Percentiles rank a stretch among this genome's conserved stretches.
Evolutionary conservation across 2,113 vertebrate genomes (phyloP).

Genomic region (Ploceus nigricollis): DNA sequence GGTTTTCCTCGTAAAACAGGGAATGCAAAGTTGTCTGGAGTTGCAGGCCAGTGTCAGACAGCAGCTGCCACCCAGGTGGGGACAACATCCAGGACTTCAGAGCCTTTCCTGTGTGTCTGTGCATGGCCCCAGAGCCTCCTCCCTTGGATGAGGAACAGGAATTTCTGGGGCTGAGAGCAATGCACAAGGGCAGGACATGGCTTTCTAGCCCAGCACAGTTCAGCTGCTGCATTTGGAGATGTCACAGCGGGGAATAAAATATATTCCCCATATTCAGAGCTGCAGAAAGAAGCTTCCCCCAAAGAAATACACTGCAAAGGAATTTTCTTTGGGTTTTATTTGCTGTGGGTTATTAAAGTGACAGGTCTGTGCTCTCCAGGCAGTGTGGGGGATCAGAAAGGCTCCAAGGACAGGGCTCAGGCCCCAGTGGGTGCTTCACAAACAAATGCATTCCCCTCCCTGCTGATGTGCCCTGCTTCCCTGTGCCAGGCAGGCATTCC

Average conservation of each 20-base stretch:
- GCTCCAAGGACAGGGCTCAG: constrained; percentile 13
- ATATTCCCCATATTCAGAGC: neutral
- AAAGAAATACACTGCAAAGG: neutral
- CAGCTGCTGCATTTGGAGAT: neutral
- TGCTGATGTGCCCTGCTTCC: neutral
- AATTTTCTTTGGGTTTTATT: constrained; percentile 5
- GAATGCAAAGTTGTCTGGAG: neutral
- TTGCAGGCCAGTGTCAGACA: neutral
- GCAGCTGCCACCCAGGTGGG: neutral
- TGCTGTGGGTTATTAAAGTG: constrained; percentile 16
- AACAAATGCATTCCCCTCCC: neutral
- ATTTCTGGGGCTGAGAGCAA: fast-evolving
- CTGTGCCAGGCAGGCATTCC: neutral
- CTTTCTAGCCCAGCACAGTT: neutral
- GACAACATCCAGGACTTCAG: fast-evolving
- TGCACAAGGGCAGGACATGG: neutral
- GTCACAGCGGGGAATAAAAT: neutral
- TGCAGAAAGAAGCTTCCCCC: neutral
- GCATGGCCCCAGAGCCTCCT: neutral
- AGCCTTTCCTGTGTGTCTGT: no score
- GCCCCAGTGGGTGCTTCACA: neutral
- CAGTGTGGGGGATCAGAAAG: neutral
- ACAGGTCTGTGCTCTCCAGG: neutral
- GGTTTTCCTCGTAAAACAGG: neutral
- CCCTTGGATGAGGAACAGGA: neutral